Evolutionary conservation across 2,797 vertebrate species (phyloP), one percentile per base, ranked within the genome.

Genomic region (Melanotaenia maccullochi): DNA sequence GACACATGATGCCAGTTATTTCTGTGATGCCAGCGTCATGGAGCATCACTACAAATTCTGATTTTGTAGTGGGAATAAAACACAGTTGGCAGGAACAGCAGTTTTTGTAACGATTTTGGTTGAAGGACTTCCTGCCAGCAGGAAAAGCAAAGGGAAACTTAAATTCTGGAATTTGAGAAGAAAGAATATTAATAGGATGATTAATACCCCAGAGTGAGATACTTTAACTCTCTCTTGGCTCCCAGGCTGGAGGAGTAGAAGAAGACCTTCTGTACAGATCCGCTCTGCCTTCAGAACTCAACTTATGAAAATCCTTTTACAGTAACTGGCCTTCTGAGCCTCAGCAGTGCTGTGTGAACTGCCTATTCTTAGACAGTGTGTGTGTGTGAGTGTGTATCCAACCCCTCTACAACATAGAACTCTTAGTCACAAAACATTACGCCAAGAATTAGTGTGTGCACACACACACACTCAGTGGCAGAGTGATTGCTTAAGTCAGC

Each of bases 401-500:
- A 61, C 64, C 32, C 57, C 72, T 68, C 49, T 51, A 67, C 65
- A 78, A 60, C 62, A 61, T 38, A 73, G 28, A 71, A 58, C 66
- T 84, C 47, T 42, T 35, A 72, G 68, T 77, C 81, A 69, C 75
- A 80, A 83, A 82, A 81, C 55, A 78, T 79, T 68, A 86, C 75
- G 75, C 70, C 33, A 47, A 56, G 73, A 83, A 85, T 84, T 76
- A 84, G 59, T 49, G 69, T 68, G 70, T 44, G 60, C 47, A 68
- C 25, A 38, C 35, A 60, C 55, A 42, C 47, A 57, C 76, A 65
- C 57, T 44, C 11, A 12, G 54, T 14, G 4, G 65, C 42, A 4
- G 74, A 78, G 77, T 69, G 76, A 87, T 75, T 73, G 71, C 77
- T 85, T 76, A 77, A 85, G 79, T 89, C 87, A 87, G 87, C 88